Evolutionary conservation across 2,888 invertebrate species (phyloP).

Genomic region (Halocaridina rubra): DNA sequence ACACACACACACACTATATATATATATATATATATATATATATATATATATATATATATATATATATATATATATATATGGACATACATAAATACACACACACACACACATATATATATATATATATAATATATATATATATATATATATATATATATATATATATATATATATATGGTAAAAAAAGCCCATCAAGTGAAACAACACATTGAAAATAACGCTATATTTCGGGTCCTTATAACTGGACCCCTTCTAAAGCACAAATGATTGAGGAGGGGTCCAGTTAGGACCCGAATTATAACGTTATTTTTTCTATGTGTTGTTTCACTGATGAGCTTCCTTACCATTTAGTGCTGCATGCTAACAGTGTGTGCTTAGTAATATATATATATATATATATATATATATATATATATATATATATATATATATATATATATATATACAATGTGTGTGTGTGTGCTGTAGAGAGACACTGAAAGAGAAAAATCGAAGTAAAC

Average conservation of each 20-base stretch:
- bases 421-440: not conserved
- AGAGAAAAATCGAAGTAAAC: not conserved
- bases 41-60: not conserved
- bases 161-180: no score
- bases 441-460: not conserved
- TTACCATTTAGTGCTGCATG: no score
- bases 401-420: constrained; percentile 11
- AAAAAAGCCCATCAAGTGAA: no score
- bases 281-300: no score
- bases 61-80: not conserved
- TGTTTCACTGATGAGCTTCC: no score
- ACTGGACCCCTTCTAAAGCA: no score
- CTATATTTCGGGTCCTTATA: no score
- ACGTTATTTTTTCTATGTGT: no score
- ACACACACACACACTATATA: not conserved
- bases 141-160: not conserved
- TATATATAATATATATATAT: not conserved
- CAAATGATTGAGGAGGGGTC: no score
- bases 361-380: no score
- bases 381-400: not conserved
- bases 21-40: not conserved
- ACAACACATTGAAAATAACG: no score
- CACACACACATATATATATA: not conserved
- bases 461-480: not conserved
- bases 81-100: not conserved